These are phyloP conservation scores for Trematomus loennbergii DNA, from an alignment of 2,113 vertebrate species.

Conservation along the genomic window DNA sequence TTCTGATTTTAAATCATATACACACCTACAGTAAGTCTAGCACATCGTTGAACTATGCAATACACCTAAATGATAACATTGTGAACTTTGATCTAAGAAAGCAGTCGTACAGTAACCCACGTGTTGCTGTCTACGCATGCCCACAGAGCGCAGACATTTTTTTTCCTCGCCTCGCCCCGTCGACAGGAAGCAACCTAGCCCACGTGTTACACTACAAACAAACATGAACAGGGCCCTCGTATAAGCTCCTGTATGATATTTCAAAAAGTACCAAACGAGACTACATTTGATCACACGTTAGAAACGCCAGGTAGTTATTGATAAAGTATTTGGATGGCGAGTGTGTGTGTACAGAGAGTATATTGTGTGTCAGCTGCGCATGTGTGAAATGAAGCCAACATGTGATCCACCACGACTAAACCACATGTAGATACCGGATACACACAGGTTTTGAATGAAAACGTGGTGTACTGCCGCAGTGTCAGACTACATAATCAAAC, in stretches of 20 bases:
- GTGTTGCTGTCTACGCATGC: conserved; percentile 54
- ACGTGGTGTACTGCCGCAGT: background rate
- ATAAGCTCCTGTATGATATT: too few species aligned
- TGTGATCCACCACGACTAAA: conserved; percentile 46
- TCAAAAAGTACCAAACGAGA: fast-evolving
- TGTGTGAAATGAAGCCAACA: conserved; percentile 48
- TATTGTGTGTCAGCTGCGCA: conserved; percentile 35
- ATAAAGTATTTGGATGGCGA: background rate
- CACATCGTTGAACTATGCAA: background rate
- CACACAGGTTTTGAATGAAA: conserved; percentile 40
- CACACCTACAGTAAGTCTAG: background rate
- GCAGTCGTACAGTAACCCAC: conserved; percentile 56
- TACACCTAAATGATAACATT: background rate
- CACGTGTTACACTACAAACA: conserved; percentile 77
- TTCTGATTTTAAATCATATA: background rate
- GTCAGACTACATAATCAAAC: background rate
- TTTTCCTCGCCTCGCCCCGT: conserved; percentile 59
- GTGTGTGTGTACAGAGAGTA: background rate
- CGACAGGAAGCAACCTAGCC: conserved; percentile 25
- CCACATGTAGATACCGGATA: conserved; percentile 60
- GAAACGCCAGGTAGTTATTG: fast-evolving
- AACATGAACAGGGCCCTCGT: conserved; percentile 7
- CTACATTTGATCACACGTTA: background rate
- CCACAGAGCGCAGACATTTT: conserved; percentile 69
- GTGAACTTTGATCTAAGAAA: background rate